Conservation (phyloP, 2,888 invertebrate genomes). For the Halocaridina rubra region DNA sequence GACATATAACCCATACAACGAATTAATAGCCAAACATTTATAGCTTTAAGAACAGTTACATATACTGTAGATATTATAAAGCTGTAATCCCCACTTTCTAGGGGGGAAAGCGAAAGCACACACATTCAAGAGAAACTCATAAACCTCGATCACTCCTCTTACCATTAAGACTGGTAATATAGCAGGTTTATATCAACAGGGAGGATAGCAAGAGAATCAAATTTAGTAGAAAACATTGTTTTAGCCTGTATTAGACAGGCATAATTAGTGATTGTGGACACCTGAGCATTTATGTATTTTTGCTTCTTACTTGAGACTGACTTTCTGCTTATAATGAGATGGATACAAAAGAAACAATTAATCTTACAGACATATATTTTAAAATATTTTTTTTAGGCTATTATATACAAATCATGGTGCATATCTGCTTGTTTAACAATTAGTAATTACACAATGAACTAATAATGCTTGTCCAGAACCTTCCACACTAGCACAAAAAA, state of each 20-base stretch:
- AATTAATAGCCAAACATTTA: too few species aligned
- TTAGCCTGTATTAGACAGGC: neutral
- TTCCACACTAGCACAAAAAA: too few species aligned
- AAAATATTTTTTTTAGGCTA: constrained; percentile 39
- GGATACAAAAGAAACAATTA: neutral
- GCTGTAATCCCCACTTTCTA: too few species aligned
- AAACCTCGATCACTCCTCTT: too few species aligned
- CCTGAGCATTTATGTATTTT: neutral
- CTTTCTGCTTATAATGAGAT: neutral
- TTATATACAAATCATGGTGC: constrained; percentile 38
- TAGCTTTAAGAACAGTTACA: too few species aligned
- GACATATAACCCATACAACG: too few species aligned
- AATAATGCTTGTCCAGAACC: too few species aligned
- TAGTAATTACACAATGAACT: neutral
- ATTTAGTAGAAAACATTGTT: neutral
- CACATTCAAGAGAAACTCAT: too few species aligned
- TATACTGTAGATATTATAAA: too few species aligned
- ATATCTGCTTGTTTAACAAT: neutral
- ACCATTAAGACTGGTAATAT: too few species aligned
- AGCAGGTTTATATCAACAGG: too few species aligned
- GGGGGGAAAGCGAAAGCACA: too few species aligned
- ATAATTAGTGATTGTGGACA: neutral
- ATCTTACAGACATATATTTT: constrained; percentile 39
- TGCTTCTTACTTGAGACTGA: neutral
- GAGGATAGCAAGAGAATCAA: neutral